phyloP scores from a whole-genome alignment of 2,888 invertebrate species.

The Aricia artaxerxes region DNA sequence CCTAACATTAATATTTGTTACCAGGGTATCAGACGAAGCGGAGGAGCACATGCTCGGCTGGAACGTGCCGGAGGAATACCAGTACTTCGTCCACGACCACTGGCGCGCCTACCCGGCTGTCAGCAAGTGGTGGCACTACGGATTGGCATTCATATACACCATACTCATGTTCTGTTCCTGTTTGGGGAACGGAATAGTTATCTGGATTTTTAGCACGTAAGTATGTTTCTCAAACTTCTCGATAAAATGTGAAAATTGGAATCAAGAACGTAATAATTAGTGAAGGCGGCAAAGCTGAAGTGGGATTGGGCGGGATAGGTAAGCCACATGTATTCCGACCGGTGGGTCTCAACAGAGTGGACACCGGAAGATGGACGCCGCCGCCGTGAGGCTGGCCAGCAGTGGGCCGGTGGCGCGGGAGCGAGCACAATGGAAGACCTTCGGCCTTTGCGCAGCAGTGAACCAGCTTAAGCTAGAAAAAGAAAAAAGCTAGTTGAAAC shows the following conservation, averaged over 20 bases:
- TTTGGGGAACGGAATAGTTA: conserved; percentile 86
- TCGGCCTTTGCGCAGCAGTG: no score
- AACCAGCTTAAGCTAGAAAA: no score
- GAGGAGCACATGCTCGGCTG: conserved; percentile 82
- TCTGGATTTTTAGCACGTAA: conserved; percentile 88
- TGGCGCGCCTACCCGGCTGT: conserved; percentile 85
- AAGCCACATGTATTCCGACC: no score
- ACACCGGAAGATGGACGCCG: no score
- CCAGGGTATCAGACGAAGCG: conserved; percentile 69
- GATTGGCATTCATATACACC: conserved; percentile 83
- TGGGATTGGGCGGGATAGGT: no score
- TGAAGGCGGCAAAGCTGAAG: no score
- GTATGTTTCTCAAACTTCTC: conserved; percentile 47
- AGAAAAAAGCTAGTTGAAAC: no score
- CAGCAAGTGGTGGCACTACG: conserved; percentile 83
- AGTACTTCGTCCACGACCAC: conserved; percentile 84
- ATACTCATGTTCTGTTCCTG: conserved; percentile 81
- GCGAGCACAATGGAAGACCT: no score
- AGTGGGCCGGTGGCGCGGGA: no score
- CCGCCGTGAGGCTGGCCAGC: no score
- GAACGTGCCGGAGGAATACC: conserved; percentile 84
- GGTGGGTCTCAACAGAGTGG: no score
- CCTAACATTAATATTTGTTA: neutral
- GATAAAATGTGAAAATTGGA: neutral
- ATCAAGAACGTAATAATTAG: no score